These are phyloP conservation scores for Subanguina moxae DNA, from an alignment of 1,140 invertebrate species.

Conservation along the genomic window DNA sequence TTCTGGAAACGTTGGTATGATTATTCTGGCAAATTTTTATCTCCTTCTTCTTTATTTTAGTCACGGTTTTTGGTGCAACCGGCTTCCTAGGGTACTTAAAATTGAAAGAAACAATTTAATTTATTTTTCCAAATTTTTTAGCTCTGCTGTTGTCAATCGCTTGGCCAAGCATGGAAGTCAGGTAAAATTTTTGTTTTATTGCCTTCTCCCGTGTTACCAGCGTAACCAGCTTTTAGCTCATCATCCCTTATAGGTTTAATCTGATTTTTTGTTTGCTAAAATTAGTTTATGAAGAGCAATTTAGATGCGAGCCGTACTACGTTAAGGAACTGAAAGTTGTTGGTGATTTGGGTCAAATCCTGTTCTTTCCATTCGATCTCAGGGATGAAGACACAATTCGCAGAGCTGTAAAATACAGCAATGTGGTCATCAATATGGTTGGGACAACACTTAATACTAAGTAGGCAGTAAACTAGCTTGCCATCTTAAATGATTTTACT, in stretches of 20 bases:
- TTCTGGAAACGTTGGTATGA: constrained; percentile 77
- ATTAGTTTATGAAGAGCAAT: too few species aligned
- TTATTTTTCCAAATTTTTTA: constrained; percentile 52
- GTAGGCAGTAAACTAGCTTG: constrained; percentile 53
- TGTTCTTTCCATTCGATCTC: constrained; percentile 76
- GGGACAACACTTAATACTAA: constrained; percentile 85
- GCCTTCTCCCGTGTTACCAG: too few species aligned
- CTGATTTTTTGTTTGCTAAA: too few species aligned
- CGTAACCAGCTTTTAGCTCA: constrained; percentile 69
- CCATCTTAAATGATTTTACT: constrained; percentile 4
- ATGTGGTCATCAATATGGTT: constrained; percentile 92
- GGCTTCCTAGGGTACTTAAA: constrained; percentile 81
- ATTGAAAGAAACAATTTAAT: constrained; percentile 70
- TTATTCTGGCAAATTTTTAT: too few species aligned
- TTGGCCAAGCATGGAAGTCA: constrained; percentile 1
- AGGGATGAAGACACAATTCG: constrained; percentile 81
- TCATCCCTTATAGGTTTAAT: constrained; percentile 75
- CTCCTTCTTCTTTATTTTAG: constrained; percentile 66
- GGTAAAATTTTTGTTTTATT: not conserved
- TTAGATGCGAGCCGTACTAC: constrained; percentile 72
- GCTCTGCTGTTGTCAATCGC: not conserved
- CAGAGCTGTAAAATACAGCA: constrained; percentile 85
- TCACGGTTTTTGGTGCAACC: constrained; percentile 75
- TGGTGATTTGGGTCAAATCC: constrained; percentile 91
- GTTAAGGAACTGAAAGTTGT: constrained; percentile 72